A percentile compares a stretch with the other conserved stretches of the same genome.
Evolutionary conservation across 2,888 invertebrate species (phyloP).

Genomic region (Apodemia hepburni): DNA sequence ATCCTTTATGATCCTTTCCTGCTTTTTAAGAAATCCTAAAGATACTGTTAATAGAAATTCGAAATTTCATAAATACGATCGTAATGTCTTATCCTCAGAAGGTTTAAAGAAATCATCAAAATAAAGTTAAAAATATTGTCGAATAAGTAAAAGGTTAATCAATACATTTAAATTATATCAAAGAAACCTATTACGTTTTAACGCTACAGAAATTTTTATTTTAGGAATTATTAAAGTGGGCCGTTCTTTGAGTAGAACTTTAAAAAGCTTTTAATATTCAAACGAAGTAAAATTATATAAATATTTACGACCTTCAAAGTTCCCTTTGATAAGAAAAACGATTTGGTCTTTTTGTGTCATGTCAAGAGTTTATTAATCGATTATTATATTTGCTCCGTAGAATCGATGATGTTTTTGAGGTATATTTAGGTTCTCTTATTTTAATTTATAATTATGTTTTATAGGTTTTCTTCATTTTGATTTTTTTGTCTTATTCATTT

Average conservation of each 20-base stretch:
- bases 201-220: background rate
- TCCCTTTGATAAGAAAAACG: background rate
- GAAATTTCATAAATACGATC: too few species aligned
- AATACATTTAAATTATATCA: background rate
- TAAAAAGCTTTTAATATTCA: constrained; percentile 5
- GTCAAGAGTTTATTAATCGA: background rate
- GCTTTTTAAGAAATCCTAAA: too few species aligned
- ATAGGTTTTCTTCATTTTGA: too few species aligned
- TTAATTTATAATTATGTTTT: too few species aligned
- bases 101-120: too few species aligned
- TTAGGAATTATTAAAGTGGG: background rate
- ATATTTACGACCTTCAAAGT: background rate
- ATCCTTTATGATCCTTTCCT: too few species aligned
- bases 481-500: too few species aligned
- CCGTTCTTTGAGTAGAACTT: background rate
- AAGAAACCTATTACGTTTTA: constrained; percentile 5
- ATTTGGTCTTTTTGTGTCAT: background rate
- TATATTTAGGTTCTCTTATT: too few species aligned
- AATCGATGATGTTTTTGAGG: background rate
- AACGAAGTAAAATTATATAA: background rate
- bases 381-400: background rate
- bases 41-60: too few species aligned
- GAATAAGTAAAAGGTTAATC: background rate
- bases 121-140: too few species aligned
- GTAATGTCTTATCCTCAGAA: too few species aligned